Base-by-base conservation (phyloP, 1,140 invertebrate genomes). In the Platyscapa corneri region DNA sequence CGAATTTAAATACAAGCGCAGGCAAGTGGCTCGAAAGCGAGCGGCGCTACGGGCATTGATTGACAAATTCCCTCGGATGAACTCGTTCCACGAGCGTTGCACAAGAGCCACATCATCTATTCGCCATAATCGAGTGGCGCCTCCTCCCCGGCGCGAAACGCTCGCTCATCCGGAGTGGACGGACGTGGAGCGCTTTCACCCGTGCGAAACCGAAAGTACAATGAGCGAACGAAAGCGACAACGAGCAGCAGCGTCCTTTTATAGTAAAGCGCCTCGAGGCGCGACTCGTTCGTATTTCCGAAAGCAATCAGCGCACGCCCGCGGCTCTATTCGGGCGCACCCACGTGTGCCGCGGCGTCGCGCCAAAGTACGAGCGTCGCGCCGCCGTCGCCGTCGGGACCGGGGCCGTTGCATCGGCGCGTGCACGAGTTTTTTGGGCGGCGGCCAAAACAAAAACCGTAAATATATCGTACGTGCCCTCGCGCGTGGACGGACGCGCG, bases 271-370 rank as follows among this genome's bases (percentile, higher is more conserved):
- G 60, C 60, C 64, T 46, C 78, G 78, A 46, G 77, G 30, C 60
- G 65, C 70, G 67, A 65, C 46, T 56, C 30, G 32, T 60, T 23
- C 34, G 81, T 30, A 34, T 82, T 82, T 75, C 81, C 81, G 67
- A 75, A 60, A 82, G 81, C 81, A 75, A 82, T 82, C 70, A 75
- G 81, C 81, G 70, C 46, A 60, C 81, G 81, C 20, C 49, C 81
- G 67, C 70, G 70, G n/a, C 20, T 81, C 65, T 64, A 70, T 67
- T 74, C 46, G 64, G 30, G 65, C 67, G 67, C 80, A 56, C 80
- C 65, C 80, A 74, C 80, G 77, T 14, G 46, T 16, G 49, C 30
- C 56, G 49, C 49, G 34, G 7, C 70, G 27, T 10, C 64, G 78
- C 78, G 78, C 37, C 56, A 39, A 76, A 46, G 75, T 49, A 32